These are phyloP conservation scores for Arenaria interpres DNA, from an alignment of 2,113 vertebrate genomes.

Conservation along the genomic window DNA sequence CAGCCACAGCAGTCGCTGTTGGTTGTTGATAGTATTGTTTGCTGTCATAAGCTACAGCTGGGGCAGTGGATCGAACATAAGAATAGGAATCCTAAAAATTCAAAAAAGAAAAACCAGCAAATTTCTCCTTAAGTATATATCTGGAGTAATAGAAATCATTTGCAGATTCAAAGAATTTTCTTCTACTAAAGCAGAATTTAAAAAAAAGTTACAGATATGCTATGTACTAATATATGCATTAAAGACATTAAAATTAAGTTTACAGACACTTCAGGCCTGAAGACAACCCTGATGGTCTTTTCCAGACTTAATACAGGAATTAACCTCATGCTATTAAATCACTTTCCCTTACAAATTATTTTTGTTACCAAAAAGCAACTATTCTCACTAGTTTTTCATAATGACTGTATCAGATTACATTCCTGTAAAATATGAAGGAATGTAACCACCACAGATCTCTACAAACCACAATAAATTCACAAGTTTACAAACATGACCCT, in stretches of 20 bases:
- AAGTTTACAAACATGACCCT: neutral
- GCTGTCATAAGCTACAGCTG: no score
- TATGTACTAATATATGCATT: neutral
- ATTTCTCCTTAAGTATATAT: neutral
- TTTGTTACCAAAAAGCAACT: neutral
- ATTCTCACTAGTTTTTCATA: neutral
- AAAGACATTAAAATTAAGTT: neutral
- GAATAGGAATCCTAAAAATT: constrained; percentile 77
- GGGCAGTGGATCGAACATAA: no score
- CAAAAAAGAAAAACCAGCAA: neutral
- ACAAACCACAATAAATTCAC: neutral
- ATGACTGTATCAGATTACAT: neutral
- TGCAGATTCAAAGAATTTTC: neutral
- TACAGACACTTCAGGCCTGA: neutral
- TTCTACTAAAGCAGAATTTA: neutral
- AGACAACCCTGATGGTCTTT: neutral
- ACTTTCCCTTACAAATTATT: neutral
- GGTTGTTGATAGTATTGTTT: no score
- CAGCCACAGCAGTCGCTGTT: constrained; percentile 76
- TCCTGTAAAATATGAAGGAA: neutral
- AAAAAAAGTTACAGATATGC: neutral
- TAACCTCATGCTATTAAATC: neutral
- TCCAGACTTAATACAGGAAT: neutral
- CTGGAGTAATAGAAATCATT: neutral
- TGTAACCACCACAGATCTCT: neutral